Conservation (phyloP, 2,113 vertebrate genomes). For the Sprattus sprattus region DNA sequence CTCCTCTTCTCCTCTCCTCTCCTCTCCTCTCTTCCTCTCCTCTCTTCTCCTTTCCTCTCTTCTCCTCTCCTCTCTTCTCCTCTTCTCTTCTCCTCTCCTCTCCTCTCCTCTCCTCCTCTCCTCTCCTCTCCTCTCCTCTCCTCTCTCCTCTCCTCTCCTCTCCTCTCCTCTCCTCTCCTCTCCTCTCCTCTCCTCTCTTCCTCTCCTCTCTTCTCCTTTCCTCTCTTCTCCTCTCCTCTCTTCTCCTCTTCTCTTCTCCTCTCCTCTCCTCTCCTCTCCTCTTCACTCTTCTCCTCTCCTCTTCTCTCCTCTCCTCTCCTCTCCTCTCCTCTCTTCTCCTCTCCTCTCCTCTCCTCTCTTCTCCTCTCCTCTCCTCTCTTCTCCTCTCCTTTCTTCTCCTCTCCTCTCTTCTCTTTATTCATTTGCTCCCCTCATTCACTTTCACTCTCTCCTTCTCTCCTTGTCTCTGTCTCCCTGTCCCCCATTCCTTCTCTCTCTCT, state of each 20-base stretch:
- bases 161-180: neutral
- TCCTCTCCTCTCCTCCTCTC: too few relatives aligned
- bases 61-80: neutral
- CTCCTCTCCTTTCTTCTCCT: neutral
- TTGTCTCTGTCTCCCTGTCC: neutral
- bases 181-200: constrained; percentile 14
- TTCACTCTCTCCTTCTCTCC: neutral
- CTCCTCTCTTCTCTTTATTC: too few relatives aligned
- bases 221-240: constrained; percentile 20
- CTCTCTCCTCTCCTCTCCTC: neutral
- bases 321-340: neutral
- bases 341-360: too few relatives aligned
- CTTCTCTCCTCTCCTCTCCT: neutral
- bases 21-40: constrained; percentile 26
- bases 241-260: too few relatives aligned
- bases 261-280: neutral
- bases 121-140: neutral
- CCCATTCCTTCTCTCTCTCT: neutral
- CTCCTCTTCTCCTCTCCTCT: constrained; percentile 49
- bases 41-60: neutral
- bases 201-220: constrained; percentile 15
- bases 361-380: too few relatives aligned
- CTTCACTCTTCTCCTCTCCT: neutral
- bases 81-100: neutral
- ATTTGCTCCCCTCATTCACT: too few relatives aligned